A percentile compares a stretch with the other conserved stretches of the same genome.
phyloP scores from a whole-genome alignment of 2,888 invertebrate genomes.

The Drosophila nr. perissopoda region DNA sequence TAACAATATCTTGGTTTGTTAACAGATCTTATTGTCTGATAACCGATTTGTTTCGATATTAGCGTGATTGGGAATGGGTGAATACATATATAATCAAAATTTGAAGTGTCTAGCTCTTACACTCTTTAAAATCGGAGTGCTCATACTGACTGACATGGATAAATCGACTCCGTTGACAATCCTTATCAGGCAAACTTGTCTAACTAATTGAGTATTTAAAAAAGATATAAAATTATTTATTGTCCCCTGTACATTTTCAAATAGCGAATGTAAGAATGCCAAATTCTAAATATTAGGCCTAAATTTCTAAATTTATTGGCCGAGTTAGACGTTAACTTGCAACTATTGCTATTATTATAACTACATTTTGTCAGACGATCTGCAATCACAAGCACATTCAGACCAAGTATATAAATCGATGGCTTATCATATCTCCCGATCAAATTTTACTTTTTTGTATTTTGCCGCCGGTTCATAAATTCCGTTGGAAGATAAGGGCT shows the following conservation, averaged over 20 bases:
- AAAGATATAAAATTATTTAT: neutral
- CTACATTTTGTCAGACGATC: neutral
- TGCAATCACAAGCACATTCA: neutral
- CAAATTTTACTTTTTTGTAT: constrained; percentile 25
- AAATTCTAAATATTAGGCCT: too few species aligned
- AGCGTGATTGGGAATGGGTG: neutral
- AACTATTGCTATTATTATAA: neutral
- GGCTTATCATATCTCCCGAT: constrained; percentile 38
- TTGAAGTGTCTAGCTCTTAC: neutral
- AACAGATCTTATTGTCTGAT: neutral
- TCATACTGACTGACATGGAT: neutral
- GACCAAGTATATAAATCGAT: neutral
- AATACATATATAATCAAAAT: neutral
- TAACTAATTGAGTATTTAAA: neutral
- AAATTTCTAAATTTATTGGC: too few species aligned
- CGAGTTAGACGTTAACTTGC: neutral
- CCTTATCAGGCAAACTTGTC: neutral
- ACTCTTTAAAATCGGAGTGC: neutral
- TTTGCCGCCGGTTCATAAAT: constrained; percentile 68
- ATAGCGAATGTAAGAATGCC: too few species aligned
- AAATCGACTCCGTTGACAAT: neutral
- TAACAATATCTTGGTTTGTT: neutral
- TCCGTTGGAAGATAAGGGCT: constrained; percentile 11
- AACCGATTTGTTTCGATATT: neutral
- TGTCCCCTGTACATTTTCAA: neutral